Conservation (phyloP, 2,888 invertebrate genomes). For the Lymantria monacha region DNA sequence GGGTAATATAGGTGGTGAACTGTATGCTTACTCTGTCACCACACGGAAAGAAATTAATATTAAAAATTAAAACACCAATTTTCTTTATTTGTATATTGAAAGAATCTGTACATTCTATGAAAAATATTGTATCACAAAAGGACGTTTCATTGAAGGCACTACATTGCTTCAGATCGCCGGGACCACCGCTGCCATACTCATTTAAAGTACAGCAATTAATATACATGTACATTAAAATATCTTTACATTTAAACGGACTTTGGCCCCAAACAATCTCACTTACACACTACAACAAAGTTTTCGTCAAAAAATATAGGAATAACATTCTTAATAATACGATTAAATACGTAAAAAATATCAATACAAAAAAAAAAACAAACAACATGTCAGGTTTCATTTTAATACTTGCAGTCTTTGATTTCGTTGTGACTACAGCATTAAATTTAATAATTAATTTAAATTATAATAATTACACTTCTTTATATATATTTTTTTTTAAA, state of each 20-base stretch:
- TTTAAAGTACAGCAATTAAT: not conserved
- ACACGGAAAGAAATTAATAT: too few relatives aligned
- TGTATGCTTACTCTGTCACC: too few relatives aligned
- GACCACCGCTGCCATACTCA: constrained; percentile 3
- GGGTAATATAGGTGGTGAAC: too few relatives aligned
- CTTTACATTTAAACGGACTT: constrained; percentile 12
- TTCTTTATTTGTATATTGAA: constrained; percentile 69
- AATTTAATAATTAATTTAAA: constrained; percentile 29
- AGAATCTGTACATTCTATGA: constrained; percentile 77
- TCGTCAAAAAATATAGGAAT: constrained; percentile 75
- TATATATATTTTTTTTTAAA: too few relatives aligned
- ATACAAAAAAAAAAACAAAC: constrained; percentile 36
- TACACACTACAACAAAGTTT: constrained; percentile 60
- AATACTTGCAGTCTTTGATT: constrained; percentile 79
- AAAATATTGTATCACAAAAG: constrained; percentile 78
- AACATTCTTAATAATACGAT: constrained; percentile 57
- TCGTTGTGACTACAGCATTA: constrained; percentile 80
- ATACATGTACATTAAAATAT: constrained; percentile 11
- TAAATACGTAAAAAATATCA: constrained; percentile 67
- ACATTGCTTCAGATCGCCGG: constrained; percentile 27
- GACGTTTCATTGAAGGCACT: constrained; percentile 78
- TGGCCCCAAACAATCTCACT: constrained; percentile 22
- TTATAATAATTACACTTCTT: constrained; percentile 24
- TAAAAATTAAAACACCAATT: constrained; percentile 31
- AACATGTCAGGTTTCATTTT: constrained; percentile 62